Conservation (phyloP, 2,888 invertebrate genomes). For the Electrophaes corylata region DNA sequence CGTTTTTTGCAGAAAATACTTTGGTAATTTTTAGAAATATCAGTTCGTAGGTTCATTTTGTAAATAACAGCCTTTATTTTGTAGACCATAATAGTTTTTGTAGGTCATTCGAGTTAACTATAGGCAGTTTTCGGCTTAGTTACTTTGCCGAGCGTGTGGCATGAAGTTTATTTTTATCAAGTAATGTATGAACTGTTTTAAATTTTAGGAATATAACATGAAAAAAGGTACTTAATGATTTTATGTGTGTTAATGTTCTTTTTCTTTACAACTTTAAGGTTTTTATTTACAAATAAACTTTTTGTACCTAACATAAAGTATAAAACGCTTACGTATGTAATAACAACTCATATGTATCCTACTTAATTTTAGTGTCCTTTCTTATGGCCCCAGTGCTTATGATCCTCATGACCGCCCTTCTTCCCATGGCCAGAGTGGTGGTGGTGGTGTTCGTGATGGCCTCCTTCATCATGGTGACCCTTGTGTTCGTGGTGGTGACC, state of each 20-base stretch:
- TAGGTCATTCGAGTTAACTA: no score
- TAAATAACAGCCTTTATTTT: no score
- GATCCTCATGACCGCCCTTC: conserved; percentile 91
- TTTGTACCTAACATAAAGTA: background rate
- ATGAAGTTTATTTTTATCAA: no score
- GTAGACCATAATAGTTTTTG: no score
- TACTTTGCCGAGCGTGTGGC: no score
- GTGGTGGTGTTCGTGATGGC: conserved; percentile 90
- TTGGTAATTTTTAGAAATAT: no score
- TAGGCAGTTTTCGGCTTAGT: no score
- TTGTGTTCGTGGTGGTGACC: conserved; percentile 91
- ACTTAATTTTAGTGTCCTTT: conserved; percentile 71
- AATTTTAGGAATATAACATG: no score
- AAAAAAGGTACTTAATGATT: background rate
- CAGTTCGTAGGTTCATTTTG: no score
- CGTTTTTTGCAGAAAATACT: no score
- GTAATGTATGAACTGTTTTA: no score
- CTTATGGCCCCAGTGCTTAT: conserved; percentile 90
- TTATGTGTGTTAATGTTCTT: background rate
- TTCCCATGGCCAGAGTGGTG: conserved; percentile 90
- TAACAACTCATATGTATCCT: conserved; percentile 27
- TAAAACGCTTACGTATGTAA: conserved; percentile 25
- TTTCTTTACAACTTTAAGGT: no score
- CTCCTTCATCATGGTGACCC: conserved; percentile 91
- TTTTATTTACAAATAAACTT: background rate